Conservation (phyloP, 2,797 vertebrate species). For the Remorina albescens region DNA sequence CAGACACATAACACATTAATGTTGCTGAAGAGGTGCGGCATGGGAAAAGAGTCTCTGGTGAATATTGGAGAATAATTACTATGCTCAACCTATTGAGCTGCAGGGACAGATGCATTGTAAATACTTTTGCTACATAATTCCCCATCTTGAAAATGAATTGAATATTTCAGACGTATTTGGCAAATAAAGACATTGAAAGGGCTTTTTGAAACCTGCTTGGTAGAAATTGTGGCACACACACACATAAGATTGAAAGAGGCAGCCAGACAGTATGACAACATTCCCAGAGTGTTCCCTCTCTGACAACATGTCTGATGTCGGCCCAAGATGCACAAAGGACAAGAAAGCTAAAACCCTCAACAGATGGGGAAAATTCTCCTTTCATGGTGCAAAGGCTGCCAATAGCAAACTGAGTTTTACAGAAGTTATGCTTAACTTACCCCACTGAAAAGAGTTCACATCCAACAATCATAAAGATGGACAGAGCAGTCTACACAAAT, state of each 20-base stretch:
- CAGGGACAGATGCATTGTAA: slow-evolving; percentile 39
- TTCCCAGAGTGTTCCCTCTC: slow-evolving; percentile 35
- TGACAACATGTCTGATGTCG: slow-evolving; percentile 66
- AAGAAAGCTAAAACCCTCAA: slow-evolving; percentile 37
- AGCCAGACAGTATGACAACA: slow-evolving; percentile 33
- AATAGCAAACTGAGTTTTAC: slow-evolving; percentile 6
- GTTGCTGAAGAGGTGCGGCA: not conserved
- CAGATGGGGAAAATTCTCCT: slow-evolving; percentile 57
- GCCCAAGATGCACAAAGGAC: slow-evolving; percentile 62
- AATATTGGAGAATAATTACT: slow-evolving; percentile 41
- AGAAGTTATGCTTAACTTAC: slow-evolving; percentile 2
- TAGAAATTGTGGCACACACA: slow-evolving; percentile 29
- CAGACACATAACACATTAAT: not conserved
- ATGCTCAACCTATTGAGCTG: slow-evolving; percentile 24
- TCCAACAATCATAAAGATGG: not conserved
- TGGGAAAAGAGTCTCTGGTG: not conserved
- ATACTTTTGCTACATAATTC: slow-evolving; percentile 46
- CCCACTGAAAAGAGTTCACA: not conserved
- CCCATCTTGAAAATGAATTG: slow-evolving; percentile 30
- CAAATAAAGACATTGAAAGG: slow-evolving; percentile 46
- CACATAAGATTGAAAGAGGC: slow-evolving; percentile 6
- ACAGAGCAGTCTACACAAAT: too few relatives aligned
- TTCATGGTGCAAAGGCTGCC: slow-evolving; percentile 59
- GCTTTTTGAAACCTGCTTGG: slow-evolving; percentile 52
- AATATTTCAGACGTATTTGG: slow-evolving; percentile 50